phyloP scores from a whole-genome alignment of 1,140 invertebrate genomes.

The Penaeus vannamei region DNA sequence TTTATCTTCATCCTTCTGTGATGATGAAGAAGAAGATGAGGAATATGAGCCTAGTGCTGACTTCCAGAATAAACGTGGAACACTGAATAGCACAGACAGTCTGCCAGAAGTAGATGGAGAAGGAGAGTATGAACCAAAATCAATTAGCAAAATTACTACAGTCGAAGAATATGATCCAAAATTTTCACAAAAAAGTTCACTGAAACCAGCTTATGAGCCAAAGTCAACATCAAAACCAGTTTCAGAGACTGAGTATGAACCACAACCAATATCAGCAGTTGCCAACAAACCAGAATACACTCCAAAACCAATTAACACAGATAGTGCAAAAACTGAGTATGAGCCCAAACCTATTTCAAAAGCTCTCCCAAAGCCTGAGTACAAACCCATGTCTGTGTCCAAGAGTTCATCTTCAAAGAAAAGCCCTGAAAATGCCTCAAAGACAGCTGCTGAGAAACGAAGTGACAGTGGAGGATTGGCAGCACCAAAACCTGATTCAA shows the following conservation, averaged over 20 bases:
- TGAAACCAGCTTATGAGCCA: slow-evolving; percentile 38
- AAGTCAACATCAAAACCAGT: background rate
- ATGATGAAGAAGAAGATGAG: background rate
- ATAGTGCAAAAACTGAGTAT: too few species aligned
- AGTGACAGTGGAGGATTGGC: too few species aligned
- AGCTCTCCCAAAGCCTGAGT: too few species aligned
- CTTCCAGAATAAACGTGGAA: too few species aligned
- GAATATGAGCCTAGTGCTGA: background rate
- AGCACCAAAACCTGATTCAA: too few species aligned
- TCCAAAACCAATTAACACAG: too few species aligned
- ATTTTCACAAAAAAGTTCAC: background rate
- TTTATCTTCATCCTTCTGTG: background rate
- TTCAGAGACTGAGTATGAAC: slow-evolving; percentile 20
- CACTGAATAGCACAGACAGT: background rate
- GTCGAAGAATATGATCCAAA: background rate
- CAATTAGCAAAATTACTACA: background rate
- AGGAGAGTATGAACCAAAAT: slow-evolving; percentile 9
- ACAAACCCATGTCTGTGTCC: too few species aligned
- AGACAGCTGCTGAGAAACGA: too few species aligned
- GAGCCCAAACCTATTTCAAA: too few species aligned
- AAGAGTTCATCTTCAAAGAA: too few species aligned
- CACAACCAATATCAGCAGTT: background rate
- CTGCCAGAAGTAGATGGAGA: background rate
- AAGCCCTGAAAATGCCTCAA: too few species aligned
- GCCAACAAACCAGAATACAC: too few species aligned